Evolutionary conservation across 2,113 vertebrate genomes (phyloP), one percentile per base, ranked within the genome.

Genomic region (Glaucidium brasilianum): DNA sequence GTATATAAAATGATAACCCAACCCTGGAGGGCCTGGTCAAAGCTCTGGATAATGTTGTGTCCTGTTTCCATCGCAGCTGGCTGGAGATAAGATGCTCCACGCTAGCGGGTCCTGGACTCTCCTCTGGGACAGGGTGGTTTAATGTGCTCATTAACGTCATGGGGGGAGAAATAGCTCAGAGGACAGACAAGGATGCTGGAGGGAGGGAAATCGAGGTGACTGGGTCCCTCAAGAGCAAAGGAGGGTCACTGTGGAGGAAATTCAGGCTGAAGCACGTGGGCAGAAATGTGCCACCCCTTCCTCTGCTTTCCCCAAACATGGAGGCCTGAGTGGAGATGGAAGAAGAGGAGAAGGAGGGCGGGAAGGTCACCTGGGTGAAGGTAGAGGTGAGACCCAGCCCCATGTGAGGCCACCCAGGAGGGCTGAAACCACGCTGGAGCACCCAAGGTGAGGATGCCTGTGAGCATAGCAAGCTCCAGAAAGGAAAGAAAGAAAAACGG

Each of bases 161-260:
- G 13, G 52, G 12, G 25, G 62, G 56, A 92, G 82, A 94, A 95
- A 88, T 34, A 77, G 86, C 86, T 80, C 91, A 47, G 79, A 96
- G 95, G 94, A 96, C 93, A 85, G 56, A 67, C 15, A 88, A 90
- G 39, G 90, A 63, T 60, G 87, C 35, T 43, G 79, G 59, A 84
- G 56, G 32, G 26, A 52, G 85, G 92, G 94, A 84, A 86, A 93
- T 94, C 0, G 32, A 94, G 94, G 96, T 91, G 95, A 89, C 2
- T 2, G 4, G 14, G 19, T 95, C 94, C 95, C 91, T 80, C 26
- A 84, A 83, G 91, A 95, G 80, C 95, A 87, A 58, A 87, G 69
- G 76, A 89, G 19, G 69, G 39, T 93, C 88, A 94, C 52, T 2
- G 3, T 17, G 47, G 75, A 94, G 90, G 68, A 95, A 92, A 92